Evolutionary conservation across 2,113 vertebrate genomes (phyloP).

Genomic region (Leuciscus idus): DNA sequence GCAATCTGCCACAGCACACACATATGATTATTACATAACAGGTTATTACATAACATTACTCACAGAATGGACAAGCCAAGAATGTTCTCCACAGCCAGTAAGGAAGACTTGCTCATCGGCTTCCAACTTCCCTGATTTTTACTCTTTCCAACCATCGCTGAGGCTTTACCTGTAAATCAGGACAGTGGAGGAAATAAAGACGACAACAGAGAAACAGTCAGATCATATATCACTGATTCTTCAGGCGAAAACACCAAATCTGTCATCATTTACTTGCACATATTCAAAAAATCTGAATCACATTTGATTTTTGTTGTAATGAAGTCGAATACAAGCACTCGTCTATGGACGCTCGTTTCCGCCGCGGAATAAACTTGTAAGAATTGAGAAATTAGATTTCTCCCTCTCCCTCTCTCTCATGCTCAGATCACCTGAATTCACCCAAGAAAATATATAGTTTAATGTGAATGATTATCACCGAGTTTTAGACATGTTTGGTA

Average conservation of each 20-base stretch:
- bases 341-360: too few species aligned
- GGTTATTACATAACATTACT: slow-evolving; percentile 49
- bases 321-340: neutral
- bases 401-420: too few species aligned
- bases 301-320: neutral
- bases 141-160: slow-evolving; percentile 41
- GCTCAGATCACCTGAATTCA: too few species aligned
- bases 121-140: slow-evolving; percentile 64
- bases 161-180: slow-evolving; percentile 3
- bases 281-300: neutral
- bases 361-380: too few species aligned
- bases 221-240: neutral
- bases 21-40: neutral
- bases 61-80: slow-evolving; percentile 73
- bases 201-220: too few species aligned
- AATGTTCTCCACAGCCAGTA: slow-evolving; percentile 69
- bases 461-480: too few species aligned
- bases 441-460: too few species aligned
- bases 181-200: neutral
- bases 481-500: too few species aligned
- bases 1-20: neutral
- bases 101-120: slow-evolving; percentile 57
- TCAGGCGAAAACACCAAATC: neutral
- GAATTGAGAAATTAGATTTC: too few species aligned
- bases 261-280: neutral